phyloP scores from a whole-genome alignment of 2,113 vertebrate genomes.

The Lagopus leucura region DNA sequence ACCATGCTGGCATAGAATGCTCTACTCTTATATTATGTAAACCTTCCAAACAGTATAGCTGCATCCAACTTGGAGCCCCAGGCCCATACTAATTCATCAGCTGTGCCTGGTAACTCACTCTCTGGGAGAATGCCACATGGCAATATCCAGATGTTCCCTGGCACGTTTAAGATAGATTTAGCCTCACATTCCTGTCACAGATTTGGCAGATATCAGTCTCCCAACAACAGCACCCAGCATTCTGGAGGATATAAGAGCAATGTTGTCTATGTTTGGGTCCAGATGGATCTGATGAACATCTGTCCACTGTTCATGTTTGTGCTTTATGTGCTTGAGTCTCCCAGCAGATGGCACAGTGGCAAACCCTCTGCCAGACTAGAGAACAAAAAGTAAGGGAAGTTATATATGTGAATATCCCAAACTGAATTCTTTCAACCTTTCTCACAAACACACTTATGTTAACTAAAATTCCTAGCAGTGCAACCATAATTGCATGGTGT shows the following conservation, averaged over 20 bases:
- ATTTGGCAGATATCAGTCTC: conserved; percentile 5
- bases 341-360: neutral
- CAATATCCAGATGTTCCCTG: conserved; percentile 1
- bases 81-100: neutral
- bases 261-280: neutral
- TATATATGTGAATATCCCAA: neutral
- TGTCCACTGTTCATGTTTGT: neutral
- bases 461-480: neutral
- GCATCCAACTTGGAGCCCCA: neutral
- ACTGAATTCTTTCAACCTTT: neutral
- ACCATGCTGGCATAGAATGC: neutral
- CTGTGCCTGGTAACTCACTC: neutral
- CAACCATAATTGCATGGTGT: neutral
- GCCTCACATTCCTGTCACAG: neutral
- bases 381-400: neutral
- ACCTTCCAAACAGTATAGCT: neutral
- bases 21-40: neutral
- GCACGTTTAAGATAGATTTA: neutral
- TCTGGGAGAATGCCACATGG: conserved; percentile 25
- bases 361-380: neutral
- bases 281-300: neutral
- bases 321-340: neutral
- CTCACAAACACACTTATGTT: neutral
- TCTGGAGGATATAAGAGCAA: neutral
- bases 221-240: neutral